Base-by-base conservation (phyloP, 2,888 invertebrate species). In the Aporophyla lueneburgensis region DNA sequence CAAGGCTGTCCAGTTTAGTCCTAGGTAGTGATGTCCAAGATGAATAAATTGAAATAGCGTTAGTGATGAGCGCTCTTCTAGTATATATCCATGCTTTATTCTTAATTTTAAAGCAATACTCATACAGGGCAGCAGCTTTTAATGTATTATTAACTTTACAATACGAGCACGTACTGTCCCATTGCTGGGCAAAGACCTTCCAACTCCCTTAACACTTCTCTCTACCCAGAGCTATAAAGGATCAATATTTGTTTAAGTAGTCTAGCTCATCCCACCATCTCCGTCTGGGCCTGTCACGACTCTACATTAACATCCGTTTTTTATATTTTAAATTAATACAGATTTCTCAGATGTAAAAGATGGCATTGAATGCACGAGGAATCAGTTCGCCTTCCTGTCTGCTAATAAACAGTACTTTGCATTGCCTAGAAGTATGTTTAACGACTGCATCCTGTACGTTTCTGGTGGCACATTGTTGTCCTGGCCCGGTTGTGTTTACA, bases 401-500 rank as follows among this genome's bases (percentile, higher is more conserved):
- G 51, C 27, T 63, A 76, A 59, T 71, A 33, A 27, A 66, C 40
- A 65, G 51, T 53, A 59, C 51, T 65, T 53, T 43, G 53, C 27
- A 53, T 46, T 33, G 61, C 46, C 21, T 16, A 10, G 21, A 14
- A 21, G 27, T 40, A 19, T 65, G 21, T 62, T 51, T 62, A 81
- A 86, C 59, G 33, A 86, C 27, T 46, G 21, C 83, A 68, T 82
- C 81, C 81, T 82, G 81, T 59, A 2, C 4, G 21, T 14, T 66
- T 16, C n/a, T 56, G 49, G 46, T 56, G 49, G 16, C 61, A 49
- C 54, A 27, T 49, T 67, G 27, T 54, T 10, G 14, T 58, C 53
- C 53, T 69, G 63, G 16, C 46, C 33, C 59, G 49, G 53, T 40
- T 66, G 27, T 66, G 24, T 27, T 14, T n/a, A 54, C 43, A 75